Percentiles rank a stretch among this genome's conserved stretches.
These are phyloP conservation scores for Phrynosoma platyrhinos DNA, from an alignment of 2,113 vertebrate genomes.

Conservation along the genomic window DNA sequence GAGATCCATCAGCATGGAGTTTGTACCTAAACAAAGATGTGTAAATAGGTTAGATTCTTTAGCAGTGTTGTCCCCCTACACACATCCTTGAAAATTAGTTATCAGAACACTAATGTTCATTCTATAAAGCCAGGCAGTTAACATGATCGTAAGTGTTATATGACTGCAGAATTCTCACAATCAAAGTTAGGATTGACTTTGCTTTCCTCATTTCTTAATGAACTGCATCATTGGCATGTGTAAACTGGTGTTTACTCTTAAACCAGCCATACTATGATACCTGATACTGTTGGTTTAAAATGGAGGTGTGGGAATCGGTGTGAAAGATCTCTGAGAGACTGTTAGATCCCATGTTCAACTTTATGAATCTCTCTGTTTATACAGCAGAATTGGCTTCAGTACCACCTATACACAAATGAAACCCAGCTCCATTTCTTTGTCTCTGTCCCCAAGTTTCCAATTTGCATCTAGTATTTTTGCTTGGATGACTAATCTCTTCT, in stretches of 20 bases:
- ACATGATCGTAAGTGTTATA: not conserved
- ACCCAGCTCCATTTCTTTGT: not conserved
- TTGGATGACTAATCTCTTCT: not conserved
- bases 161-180: not conserved
- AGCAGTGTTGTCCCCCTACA: not conserved
- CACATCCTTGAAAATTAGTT: not conserved
- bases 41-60: not conserved
- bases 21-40: not conserved
- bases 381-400: not conserved
- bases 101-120: not conserved
- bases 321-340: not conserved
- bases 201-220: not conserved
- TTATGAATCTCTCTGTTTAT: not conserved
- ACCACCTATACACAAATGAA: not conserved
- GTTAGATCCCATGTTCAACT: not conserved
- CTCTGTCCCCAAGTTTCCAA: not conserved
- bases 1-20: not conserved
- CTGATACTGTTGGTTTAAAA: not conserved
- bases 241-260: not conserved
- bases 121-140: not conserved
- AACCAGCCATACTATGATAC: not conserved
- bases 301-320: not conserved
- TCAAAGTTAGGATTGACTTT: not conserved
- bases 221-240: not conserved
- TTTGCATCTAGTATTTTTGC: not conserved